Base-by-base conservation (phyloP, 2,888 invertebrate genomes). In the Acrobasis suavella region DNA sequence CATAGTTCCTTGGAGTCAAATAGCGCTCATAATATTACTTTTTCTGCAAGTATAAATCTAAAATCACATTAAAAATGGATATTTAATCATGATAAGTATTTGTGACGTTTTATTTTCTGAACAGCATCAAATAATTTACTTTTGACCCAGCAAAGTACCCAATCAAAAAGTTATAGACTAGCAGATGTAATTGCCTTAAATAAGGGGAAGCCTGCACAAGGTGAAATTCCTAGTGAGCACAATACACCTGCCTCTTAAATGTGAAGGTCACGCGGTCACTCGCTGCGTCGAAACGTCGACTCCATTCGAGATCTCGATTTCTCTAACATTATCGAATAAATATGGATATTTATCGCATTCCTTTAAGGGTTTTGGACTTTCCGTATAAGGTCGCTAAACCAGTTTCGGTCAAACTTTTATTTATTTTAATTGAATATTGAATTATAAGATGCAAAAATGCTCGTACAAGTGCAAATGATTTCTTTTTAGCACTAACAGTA, bases 251-350 rank as follows among this genome's bases (percentile, higher is more conserved):
- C 73, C 72, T 73, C 69, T 64, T 66, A 80, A 87, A 86, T 83
- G 87, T 82, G 88, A 89, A 89, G 89, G 89, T 86, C 83, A 85
- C 76, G 77, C 70, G 81, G 81, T 81, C 84, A 83, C 75, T 72
- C 71, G 69, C 69, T 72, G 70, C 66, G 66, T 72, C 70, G 67
- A 67, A 70, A 69, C 69, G 69, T 67, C 73, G 66, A 70, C 71
- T 69, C 67, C 72, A 72, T 77, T 78, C 78, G 55, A 62, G 37
- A 16, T 32, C 76, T 80, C 81, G 89, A 89, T 89, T 88, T 91
- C 90, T 87, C 87, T 79, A 80, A 78, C 78, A 82, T 83, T 82
- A 80, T 82, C 77, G 73, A 73, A 78, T 77, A 76, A 76, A 77
- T 79, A 80, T 82, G 77, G 79, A 80, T 83, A 73, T 80, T 79